Evolutionary conservation across 1,140 invertebrate species (phyloP), one percentile per base, ranked within the genome.

Genomic region (Scaptodrosophila lebanonensis): DNA sequence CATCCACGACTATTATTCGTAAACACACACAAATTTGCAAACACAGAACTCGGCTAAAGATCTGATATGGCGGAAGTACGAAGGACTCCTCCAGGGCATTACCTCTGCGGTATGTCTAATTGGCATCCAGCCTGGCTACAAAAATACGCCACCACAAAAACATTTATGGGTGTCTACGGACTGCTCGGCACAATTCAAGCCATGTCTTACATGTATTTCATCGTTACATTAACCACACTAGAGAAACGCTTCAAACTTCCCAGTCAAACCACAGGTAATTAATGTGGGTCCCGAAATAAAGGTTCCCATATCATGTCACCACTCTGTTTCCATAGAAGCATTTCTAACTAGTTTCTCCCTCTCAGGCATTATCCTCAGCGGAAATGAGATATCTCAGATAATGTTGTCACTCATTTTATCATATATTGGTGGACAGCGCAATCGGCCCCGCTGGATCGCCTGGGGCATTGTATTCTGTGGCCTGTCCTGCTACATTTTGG

Each of bases 221-320:
- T 92, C 2, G 90, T 92, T 13, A 91, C 91, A 4, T 76, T 93
- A 51, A 92, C 91, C 17, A 93, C 92, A 1, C 76, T 93, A 53
- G 92, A 93, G 72, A 93, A 91, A 70, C 87, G 92, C 57, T 93
- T 93, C 66, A 92, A 92, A 72, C 92, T 93, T 66, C 90, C 91
- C 15, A 93, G 91, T 72, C 90, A 89, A 77, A 91, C 91, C 2
- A 92, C 91, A 68, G 92, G 92, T 91, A n/a, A n/a, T n/a, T n/a
- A n/a, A n/a, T n/a, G n/a, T n/a, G n/a, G 8, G 3, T 2, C 4
- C 1, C 2, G 15, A 40, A 15, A 30, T 8, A 4, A 1, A 38
- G n/a, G 3, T 22, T 1, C 13, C 1, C 9, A 25, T 6, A 6
- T 15, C 27, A 2, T 15, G 11, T 5, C 18, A 4, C 1, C n/a